Base-by-base conservation (phyloP, 2,888 invertebrate species). In the Oligia latruncula region DNA sequence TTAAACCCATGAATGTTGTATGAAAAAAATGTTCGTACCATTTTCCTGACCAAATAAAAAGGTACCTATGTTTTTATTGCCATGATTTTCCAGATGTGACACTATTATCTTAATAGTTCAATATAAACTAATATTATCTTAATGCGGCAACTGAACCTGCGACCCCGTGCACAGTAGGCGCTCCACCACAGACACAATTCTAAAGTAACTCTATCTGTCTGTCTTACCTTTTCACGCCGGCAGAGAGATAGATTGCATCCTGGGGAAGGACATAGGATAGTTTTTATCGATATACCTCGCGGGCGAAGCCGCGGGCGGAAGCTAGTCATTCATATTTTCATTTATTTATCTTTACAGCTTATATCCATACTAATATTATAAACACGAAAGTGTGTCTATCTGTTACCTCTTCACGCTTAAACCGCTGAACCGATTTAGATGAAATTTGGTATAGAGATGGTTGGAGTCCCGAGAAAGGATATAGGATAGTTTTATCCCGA, bases 91-190 rank as follows among this genome's bases (percentile, higher is more conserved):
- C 77, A 80, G 77, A 83, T 77, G 62, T 64, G 11, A 29, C 64
- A 49, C 9, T 68, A 55, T 11, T 67, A 83, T 83, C 46, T 77
- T 64, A 23, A 64, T 68, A 68, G 71, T 71, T 55, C 13, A 15
- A 55, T 29, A 67, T 29, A 78, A 58, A 43, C 60, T 43, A 43
- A 65, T 64, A n/a, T 67, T 62, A 81, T 78, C 68, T 79, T 64
- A 72, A 72, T 82, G 71, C 40, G n/a, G 68, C 13, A 68, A 52
- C 73, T 71, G 84, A 82, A 79, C 84, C 65, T 70, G 29, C 6
- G 84, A 84, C 73, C 73, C n/a, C 40, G 60, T 6, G 49, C 13
- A 11, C 40, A 15, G 55, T 0, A 60, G 52, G 35, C 64, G 43
- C 40, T 40, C 40, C 23, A 23, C 9, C 20, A 70, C n/a, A n/a